Evolutionary conservation across 2,797 vertebrate species (phyloP).

Genomic region (Petrocephalus schoutedeni): DNA sequence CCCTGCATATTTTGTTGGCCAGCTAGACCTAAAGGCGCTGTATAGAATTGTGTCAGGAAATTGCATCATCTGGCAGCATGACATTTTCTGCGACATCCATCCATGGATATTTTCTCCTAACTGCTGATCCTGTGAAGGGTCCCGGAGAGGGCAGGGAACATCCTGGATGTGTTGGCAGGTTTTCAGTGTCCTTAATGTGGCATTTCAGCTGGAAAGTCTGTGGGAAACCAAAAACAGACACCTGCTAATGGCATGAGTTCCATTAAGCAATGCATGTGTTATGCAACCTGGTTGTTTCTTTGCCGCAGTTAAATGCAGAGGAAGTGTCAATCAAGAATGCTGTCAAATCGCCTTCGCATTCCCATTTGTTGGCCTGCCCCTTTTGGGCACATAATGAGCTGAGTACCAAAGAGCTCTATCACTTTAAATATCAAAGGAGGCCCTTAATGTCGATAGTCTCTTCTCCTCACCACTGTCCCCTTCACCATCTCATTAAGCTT

Average conservation of each 20-base stretch:
- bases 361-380: slow-evolving; percentile 55
- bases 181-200: background rate
- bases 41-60: background rate
- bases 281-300: background rate
- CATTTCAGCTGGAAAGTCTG: background rate
- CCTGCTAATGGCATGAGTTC: background rate
- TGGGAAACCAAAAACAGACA: background rate
- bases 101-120: background rate
- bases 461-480: background rate
- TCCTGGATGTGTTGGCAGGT: background rate
- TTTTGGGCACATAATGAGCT: slow-evolving; percentile 68
- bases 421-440: slow-evolving; percentile 68
- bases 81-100: background rate
- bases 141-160: background rate
- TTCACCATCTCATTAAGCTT: background rate
- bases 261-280: background rate
- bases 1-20: background rate
- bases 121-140: background rate
- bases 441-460: slow-evolving; percentile 9
- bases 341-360: slow-evolving; percentile 75
- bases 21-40: background rate
- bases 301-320: background rate
- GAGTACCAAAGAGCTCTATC: slow-evolving; percentile 66
- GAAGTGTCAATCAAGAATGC: slow-evolving; percentile 63
- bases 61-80: background rate